Percentiles rank a stretch among this genome's conserved stretches.
Evolutionary conservation across 2,888 invertebrate genomes (phyloP).

Genomic region (Nomada fabriciana): DNA sequence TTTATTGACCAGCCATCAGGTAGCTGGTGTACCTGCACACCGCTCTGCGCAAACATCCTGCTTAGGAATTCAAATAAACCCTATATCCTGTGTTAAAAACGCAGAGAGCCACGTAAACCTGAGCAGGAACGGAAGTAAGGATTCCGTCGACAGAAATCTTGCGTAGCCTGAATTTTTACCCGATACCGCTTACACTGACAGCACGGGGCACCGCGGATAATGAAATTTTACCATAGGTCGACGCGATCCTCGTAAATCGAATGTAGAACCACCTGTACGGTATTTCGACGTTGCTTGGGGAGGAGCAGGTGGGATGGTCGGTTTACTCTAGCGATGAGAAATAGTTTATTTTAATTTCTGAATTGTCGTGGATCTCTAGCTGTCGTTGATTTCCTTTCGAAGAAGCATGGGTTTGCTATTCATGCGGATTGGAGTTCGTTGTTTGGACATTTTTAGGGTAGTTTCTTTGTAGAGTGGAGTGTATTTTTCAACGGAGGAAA

Average conservation of each 20-base stretch:
- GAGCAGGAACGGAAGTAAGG: slow-evolving; percentile 42
- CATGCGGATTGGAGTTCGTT: no score
- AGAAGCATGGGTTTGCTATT: no score
- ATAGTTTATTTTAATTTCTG: no score
- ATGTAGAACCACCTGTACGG: background rate
- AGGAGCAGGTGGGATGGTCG: background rate
- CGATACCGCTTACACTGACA: slow-evolving; percentile 20
- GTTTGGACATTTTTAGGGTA: no score
- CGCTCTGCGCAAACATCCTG: background rate
- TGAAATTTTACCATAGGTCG: background rate
- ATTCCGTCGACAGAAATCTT: slow-evolving; percentile 63
- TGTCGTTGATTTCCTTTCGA: no score
- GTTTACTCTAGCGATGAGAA: background rate
- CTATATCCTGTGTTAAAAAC: slow-evolving; percentile 16
- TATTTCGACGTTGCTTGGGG: background rate
- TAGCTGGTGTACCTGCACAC: slow-evolving; percentile 4
- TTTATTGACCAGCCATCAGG: background rate
- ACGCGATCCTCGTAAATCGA: no score
- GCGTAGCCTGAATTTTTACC: slow-evolving; percentile 57
- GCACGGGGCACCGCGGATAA: slow-evolving; percentile 29
- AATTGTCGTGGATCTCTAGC: no score
- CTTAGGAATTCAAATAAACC: slow-evolving; percentile 61
- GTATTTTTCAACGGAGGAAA: no score
- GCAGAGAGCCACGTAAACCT: slow-evolving; percentile 34
- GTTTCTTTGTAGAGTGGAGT: no score